These are phyloP conservation scores for Sebastes nivosus DNA, from an alignment of 2,797 vertebrate genomes.

Conservation along the genomic window DNA sequence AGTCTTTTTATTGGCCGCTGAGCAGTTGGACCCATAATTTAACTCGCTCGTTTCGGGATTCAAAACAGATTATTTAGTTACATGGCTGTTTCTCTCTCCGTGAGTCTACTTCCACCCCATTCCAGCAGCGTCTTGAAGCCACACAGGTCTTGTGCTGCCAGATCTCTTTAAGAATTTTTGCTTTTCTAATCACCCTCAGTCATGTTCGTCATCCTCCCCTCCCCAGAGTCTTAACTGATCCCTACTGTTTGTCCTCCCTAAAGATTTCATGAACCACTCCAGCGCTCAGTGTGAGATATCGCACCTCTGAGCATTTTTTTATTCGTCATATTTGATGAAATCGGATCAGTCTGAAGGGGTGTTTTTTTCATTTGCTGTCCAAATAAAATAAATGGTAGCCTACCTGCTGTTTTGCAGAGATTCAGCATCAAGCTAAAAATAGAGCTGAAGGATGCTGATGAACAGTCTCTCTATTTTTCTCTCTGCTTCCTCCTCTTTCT, in stretches of 20 bases:
- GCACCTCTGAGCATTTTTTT: conserved; percentile 26
- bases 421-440: conserved; percentile 76
- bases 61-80: neutral
- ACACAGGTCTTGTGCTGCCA: neutral
- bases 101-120: neutral
- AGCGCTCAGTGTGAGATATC: conserved; percentile 21
- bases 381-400: conserved; percentile 61
- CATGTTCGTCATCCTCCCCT: neutral
- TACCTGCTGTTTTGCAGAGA: conserved; percentile 64
- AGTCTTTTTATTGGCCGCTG: neutral
- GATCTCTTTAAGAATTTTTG: conserved; percentile 9
- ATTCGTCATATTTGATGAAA: conserved; percentile 48
- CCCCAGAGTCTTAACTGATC: conserved; percentile 1
- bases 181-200: conserved; percentile 7
- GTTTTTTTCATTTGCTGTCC: conserved; percentile 46
- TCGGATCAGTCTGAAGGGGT: conserved; percentile 17
- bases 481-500: conserved; percentile 21
- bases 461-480: conserved; percentile 34
- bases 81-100: neutral
- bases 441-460: conserved; percentile 66
- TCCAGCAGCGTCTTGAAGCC: neutral
- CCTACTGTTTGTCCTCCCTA: conserved; percentile 1
- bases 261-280: neutral
- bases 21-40: neutral
- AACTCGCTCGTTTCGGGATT: neutral